Percentiles rank a stretch among this genome's conserved stretches.
These are phyloP conservation scores for Hyles lineata DNA, from an alignment of 2,888 invertebrate genomes.

Conservation along the genomic window DNA sequence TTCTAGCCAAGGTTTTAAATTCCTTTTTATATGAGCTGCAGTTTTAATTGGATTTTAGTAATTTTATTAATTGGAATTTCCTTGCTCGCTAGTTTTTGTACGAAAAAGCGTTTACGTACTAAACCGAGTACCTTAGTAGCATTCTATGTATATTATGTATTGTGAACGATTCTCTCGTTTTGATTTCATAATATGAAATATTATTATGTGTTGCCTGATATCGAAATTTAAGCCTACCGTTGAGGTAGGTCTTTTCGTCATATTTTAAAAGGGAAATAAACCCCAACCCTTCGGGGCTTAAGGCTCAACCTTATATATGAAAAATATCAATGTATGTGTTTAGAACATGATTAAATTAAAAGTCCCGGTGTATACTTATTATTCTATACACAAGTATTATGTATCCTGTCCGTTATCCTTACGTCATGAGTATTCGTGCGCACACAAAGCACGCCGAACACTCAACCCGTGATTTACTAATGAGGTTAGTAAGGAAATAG, in stretches of 20 bases:
- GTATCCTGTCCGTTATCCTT: conserved; percentile 23
- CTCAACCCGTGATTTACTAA: neutral
- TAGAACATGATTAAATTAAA: neutral
- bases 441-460: neutral
- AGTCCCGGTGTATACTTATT: neutral
- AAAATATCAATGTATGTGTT: neutral
- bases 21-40: neutral
- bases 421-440: conserved; percentile 10
- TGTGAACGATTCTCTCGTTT: no score
- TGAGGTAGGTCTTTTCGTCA: no score
- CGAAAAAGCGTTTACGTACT: no score
- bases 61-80: no score
- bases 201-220: no score
- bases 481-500: neutral
- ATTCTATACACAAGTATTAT: conserved; percentile 5
- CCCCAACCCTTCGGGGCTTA: neutral
- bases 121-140: no score
- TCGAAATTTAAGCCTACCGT: no score
- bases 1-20: neutral
- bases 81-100: no score
- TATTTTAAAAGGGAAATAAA: no score
- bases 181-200: no score
- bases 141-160: no score
- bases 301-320: neutral
- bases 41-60: neutral